Base-by-base conservation (phyloP, 2,797 vertebrate genomes). In the Rachycentron canadum region DNA sequence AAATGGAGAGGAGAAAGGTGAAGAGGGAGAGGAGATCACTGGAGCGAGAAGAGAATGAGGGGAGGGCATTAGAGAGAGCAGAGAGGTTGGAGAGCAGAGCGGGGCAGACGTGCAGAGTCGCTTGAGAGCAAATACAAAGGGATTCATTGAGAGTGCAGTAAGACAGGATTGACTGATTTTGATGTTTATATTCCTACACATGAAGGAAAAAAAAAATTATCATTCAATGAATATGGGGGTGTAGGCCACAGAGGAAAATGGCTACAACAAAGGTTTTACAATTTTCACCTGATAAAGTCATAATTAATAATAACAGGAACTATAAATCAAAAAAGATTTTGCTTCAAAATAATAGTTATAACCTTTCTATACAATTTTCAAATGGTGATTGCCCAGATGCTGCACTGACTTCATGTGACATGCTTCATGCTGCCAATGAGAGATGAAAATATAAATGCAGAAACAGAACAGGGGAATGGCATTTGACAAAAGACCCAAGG, bases 1-100 rank as follows among this genome's bases (percentile, higher is more conserved):
- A 90, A 88, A 87, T 78, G 73, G 73, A 84, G 82, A 84, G 89
- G 62, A 85, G 84, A 86, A 89, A 78, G 47, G 57, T 69, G 63
- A 79, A 77, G 85, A 87, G 87, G 83, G 80, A 72, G 76, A 83
- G 86, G 82, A 90, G 88, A 85, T 85, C 86, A 88, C 16, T 86
- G 84, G 77, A 85, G 73, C 78, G 88, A 82, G 90, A 87, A 90
- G 88, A 89, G 90, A 79, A 84, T 63, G 83, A 76, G 84, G 84
- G 84, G 78, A 91, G 83, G 72, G 83, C 79, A 85, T 86, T 83
- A 85, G 81, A 79, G 80, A 73, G 75, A 75, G 71, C 45, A n/a
- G 28, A 81, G 83, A 76, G 79, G 78, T 63, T 82, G 81, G 77
- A 89, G 81, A 85, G 75, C 74, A 65, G 72, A 38, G 65, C 67